Percentiles rank a stretch among this genome's conserved stretches.
phyloP scores from a whole-genome alignment of 2,113 vertebrate genomes.

The Carollia perspicillata region DNA sequence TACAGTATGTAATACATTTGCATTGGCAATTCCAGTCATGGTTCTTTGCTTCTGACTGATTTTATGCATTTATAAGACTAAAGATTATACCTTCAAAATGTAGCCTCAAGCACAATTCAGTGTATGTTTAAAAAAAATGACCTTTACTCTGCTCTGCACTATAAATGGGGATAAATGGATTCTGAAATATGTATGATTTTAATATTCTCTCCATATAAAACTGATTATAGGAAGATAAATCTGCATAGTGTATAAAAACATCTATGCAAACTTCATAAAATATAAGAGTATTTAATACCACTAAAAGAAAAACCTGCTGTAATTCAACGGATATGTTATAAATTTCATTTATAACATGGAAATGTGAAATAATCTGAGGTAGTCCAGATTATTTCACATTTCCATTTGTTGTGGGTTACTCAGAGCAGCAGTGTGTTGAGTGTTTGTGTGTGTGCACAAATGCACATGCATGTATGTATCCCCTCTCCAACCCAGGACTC shows the following conservation, averaged over 20 bases:
- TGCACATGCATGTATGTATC: too few species aligned
- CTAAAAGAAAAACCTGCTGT: not conserved
- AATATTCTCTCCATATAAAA: not conserved
- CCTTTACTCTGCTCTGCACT: not conserved
- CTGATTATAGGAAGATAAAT: not conserved
- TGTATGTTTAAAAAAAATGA: not conserved
- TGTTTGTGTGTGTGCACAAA: not conserved
- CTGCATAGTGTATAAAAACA: not conserved
- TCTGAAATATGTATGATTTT: slow-evolving; percentile 11
- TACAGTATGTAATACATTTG: not conserved
- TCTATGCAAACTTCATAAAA: not conserved
- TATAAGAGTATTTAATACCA: not conserved
- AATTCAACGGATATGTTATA: not conserved
- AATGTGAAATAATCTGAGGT: too few species aligned
- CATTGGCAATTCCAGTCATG: not conserved
- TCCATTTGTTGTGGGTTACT: not conserved
- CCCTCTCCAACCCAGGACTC: not conserved
- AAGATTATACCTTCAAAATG: not conserved
- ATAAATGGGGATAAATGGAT: not conserved
- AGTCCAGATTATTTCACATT: not conserved
- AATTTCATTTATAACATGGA: not conserved
- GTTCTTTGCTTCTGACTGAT: not conserved
- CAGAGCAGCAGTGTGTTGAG: not conserved
- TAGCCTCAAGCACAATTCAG: not conserved
- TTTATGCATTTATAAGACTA: not conserved